A percentile compares a stretch with the other conserved stretches of the same genome.
phyloP scores from a whole-genome alignment of 2,113 vertebrate species.

The Taxidea taxus region DNA sequence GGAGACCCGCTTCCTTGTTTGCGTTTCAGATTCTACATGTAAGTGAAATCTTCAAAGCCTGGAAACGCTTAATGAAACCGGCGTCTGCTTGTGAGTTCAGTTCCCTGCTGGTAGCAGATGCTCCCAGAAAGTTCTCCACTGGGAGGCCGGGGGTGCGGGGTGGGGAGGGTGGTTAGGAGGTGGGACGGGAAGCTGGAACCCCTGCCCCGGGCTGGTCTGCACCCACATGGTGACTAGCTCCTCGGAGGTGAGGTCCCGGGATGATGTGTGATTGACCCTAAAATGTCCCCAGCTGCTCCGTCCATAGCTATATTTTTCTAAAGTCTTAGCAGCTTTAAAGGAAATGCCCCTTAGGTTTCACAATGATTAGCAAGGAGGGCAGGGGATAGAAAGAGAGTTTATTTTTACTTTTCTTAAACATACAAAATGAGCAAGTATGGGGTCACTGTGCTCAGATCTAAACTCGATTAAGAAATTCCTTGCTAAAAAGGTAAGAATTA shows the following conservation, averaged over 20 bases:
- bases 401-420: not conserved
- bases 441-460: not conserved
- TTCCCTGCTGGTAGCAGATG: not conserved
- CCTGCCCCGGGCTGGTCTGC: not conserved
- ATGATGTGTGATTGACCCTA: not conserved
- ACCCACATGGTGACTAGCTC: not conserved
- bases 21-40: not conserved
- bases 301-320: not conserved
- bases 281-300: not conserved
- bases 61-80: not conserved
- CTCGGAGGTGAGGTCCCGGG: not conserved
- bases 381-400: not conserved
- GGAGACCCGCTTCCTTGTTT: not conserved
- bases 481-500: not conserved
- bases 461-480: not conserved
- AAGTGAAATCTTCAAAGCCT: not conserved
- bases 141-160: accelerated
- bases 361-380: not conserved
- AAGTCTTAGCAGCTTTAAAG: not conserved
- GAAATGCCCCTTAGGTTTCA: not conserved
- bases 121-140: not conserved
- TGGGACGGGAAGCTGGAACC: no score
- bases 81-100: not conserved
- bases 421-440: not conserved
- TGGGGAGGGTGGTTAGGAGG: accelerated